These are phyloP conservation scores for Hephaestus fuliginosus DNA, from an alignment of 2,797 vertebrate species.

Conservation along the genomic window DNA sequence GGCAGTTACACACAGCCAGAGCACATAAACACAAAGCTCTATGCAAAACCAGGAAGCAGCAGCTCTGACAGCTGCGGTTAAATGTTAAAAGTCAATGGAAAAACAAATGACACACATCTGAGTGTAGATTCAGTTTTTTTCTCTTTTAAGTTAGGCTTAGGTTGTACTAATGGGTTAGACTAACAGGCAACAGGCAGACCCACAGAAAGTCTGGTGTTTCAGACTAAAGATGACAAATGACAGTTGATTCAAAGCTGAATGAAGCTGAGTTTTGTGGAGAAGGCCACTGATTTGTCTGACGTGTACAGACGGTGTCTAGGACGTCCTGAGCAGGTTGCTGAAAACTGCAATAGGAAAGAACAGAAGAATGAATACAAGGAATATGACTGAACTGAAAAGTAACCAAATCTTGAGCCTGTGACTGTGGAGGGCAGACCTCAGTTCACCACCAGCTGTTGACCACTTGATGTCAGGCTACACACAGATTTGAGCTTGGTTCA, in stretches of 20 bases:
- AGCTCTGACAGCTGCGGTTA: background rate
- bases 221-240: background rate
- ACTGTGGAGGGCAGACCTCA: too few relatives aligned
- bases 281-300: background rate
- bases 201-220: background rate
- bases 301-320: constrained; percentile 50
- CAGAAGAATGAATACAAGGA: background rate
- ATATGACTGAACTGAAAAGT: background rate
- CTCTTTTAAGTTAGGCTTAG: background rate
- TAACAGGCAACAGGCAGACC: background rate
- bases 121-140: background rate
- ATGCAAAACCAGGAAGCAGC: background rate
- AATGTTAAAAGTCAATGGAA: background rate
- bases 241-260: background rate
- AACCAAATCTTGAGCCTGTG: background rate
- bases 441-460: background rate
- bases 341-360: constrained; percentile 66
- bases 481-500: background rate
- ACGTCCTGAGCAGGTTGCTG: constrained; percentile 79
- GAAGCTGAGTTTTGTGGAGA: background rate
- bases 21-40: constrained; percentile 1
- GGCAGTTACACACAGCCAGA: constrained; percentile 17
- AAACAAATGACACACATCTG: background rate
- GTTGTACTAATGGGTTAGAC: background rate
- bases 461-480: constrained; percentile 23